Evolutionary conservation across 2,113 vertebrate genomes (phyloP).

Genomic region (Puntigrus tetrazona): DNA sequence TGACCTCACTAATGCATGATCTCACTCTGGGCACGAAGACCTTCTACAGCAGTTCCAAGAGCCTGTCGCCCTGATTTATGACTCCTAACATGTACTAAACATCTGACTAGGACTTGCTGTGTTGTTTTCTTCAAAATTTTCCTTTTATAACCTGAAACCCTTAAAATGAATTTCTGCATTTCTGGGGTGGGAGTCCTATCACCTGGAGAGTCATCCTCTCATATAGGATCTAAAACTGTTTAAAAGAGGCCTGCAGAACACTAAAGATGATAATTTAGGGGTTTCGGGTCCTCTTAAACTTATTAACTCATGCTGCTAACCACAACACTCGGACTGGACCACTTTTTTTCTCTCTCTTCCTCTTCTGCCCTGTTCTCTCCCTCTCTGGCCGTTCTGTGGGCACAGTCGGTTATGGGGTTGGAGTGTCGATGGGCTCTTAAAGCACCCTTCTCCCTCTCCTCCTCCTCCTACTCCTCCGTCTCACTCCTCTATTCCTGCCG

Average conservation of each 20-base stretch:
- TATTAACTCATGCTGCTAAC: conserved; percentile 71
- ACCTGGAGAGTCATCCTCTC: neutral
- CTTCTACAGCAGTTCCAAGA: neutral
- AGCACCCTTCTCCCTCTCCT: conserved; percentile 91
- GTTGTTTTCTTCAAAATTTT: neutral
- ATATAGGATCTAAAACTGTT: neutral
- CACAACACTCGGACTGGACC: conserved; percentile 77
- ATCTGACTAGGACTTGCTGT: neutral
- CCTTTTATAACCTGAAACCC: conserved; percentile 36
- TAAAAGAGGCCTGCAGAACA: neutral
- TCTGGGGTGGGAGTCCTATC: neutral
- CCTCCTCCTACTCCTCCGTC: conserved; percentile 84
- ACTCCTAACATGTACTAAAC: neutral
- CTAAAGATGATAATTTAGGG: conserved; percentile 61
- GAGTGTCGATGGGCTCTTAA: conserved; percentile 94
- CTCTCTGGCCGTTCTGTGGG: conserved; percentile 70
- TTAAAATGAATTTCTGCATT: neutral
- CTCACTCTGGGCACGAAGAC: conserved; percentile 3
- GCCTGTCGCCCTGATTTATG: neutral
- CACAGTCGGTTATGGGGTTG: conserved; percentile 97
- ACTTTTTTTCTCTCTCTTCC: conserved; percentile 68
- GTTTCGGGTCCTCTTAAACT: conserved; percentile 73
- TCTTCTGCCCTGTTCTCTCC: conserved; percentile 61
- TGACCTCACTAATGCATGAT: conserved; percentile 26
- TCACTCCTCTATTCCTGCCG: conserved; percentile 91